Base-by-base conservation (phyloP, 2,888 invertebrate genomes). In the Linnaemya tessellans region DNA sequence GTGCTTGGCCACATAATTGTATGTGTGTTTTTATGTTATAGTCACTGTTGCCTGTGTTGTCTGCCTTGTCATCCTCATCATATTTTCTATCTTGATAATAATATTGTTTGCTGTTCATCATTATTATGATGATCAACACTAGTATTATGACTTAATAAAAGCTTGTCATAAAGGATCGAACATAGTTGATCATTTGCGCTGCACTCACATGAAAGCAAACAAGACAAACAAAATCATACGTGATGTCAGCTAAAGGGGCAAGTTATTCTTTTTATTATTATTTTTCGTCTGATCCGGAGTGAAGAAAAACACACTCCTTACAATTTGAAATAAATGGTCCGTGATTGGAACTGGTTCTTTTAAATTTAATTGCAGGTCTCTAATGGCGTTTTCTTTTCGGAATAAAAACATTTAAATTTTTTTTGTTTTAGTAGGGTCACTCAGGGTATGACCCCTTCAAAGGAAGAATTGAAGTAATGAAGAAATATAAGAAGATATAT, bases 81-180 rank as follows among this genome's bases (percentile, higher is more conserved):
- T 56, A 56, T 71, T 18, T 65, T 22, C 64, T 70, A 83, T 35
- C 35, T 54, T 70, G 51, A 73, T 74, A 49, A 78, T 73, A 60
- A 70, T 67, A 43, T 56, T 79, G 74, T 70, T 64, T 62, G 62
- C 54, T 46, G 35, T 75, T 60, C 56, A 51, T 78, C 60, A 64
- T 64, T 62, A 64, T 81, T 81, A 65, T 81, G 70, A 64, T 79
- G 82, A 82, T 85, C 85, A 85, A 79, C 85, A 85, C 82, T 65
- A 54, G 79, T 82, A 85, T 85, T 85, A 85, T 85, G 85, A 79
- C 85, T 85, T 85, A 85, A 85, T 85, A 85, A 85, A 85, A 85
- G 82, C 85, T 82, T 85, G 85, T 85, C 85, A 85, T 82, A 85
- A 85, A 82, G 85, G 74, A 82, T 82, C 75, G 85, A 75, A 70